These are phyloP conservation scores for Empidonax traillii DNA, from an alignment of 2,113 vertebrate genomes.

Conservation along the genomic window DNA sequence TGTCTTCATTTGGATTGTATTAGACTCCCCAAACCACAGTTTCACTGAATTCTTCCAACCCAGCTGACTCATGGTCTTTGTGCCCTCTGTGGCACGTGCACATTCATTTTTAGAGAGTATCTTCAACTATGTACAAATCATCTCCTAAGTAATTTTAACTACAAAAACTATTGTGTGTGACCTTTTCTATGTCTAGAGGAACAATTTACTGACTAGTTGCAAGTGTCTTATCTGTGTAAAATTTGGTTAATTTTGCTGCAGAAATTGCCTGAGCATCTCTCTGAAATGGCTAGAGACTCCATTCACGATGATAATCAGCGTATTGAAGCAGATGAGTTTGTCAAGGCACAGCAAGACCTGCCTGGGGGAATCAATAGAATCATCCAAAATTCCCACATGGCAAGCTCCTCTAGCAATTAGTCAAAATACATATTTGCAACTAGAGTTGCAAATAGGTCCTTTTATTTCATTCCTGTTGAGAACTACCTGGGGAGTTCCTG, in stretches of 20 bases:
- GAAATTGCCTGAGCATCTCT: not conserved
- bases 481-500: not conserved
- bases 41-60: not conserved
- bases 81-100: fast-evolving
- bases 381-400: not conserved
- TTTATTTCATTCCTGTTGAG: not conserved
- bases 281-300: not conserved
- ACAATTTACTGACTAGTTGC: not conserved
- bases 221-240: not conserved
- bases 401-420: not conserved
- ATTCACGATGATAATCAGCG: not conserved
- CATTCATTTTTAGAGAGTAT: not conserved
- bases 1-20: not conserved
- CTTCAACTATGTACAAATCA: not conserved
- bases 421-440: not conserved
- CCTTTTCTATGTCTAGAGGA: not conserved
- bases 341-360: not conserved
- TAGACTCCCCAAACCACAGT: not conserved
- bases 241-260: not conserved
- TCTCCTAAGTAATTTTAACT: not conserved
- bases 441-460: not conserved
- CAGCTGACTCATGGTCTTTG: not conserved
- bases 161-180: not conserved
- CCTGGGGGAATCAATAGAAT: not conserved
- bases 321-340: not conserved